Evolutionary conservation across 2,888 invertebrate species (phyloP).

Genomic region (Pollenia griseotomentosa): DNA sequence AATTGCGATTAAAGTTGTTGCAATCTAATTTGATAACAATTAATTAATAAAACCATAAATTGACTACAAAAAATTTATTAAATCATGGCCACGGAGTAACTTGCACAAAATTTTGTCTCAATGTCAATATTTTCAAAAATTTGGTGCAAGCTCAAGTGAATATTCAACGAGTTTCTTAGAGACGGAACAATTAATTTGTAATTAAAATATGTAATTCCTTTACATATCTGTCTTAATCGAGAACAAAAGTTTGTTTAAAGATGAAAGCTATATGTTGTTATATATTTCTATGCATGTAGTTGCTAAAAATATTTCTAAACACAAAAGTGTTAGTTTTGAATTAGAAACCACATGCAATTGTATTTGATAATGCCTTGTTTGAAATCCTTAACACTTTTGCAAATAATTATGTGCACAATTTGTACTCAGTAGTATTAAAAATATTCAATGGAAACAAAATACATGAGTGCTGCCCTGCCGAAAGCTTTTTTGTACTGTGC

Average conservation of each 20-base stretch:
- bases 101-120: no score
- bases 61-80: no score
- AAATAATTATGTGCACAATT: background rate
- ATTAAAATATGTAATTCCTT: background rate
- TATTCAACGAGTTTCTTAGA: no score
- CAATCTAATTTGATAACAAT: no score
- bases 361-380: background rate
- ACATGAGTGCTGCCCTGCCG: no score
- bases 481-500: no score
- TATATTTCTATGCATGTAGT: background rate
- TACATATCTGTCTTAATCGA: background rate
- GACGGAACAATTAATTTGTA: background rate
- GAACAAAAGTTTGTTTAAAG: background rate
- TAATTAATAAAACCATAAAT: no score
- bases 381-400: background rate
- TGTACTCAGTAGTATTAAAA: background rate
- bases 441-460: no score
- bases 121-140: no score
- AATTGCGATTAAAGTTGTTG: no score
- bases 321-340: conserved; percentile 13
- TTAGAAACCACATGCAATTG: conserved; percentile 28
- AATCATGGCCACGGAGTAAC: no score
- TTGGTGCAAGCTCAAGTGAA: no score
- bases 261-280: conserved; percentile 27
- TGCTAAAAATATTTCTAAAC: conserved; percentile 16